Percentiles rank a stretch among this genome's conserved stretches.
Evolutionary conservation across 2,113 vertebrate genomes (phyloP).

Genomic region (Rhabdomys dilectus): DNA sequence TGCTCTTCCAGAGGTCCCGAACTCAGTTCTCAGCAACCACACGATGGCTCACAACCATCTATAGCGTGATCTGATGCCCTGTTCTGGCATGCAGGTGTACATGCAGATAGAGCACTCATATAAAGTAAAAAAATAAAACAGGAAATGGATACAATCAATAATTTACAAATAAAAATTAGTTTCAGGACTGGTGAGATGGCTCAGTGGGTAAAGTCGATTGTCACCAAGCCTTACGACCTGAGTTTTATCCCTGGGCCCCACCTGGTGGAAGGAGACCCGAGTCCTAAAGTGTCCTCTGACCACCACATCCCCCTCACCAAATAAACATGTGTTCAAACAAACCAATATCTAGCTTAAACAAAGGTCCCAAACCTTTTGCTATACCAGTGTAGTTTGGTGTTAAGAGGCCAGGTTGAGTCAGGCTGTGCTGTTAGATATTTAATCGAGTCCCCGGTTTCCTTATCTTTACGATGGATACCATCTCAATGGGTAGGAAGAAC

Average conservation of each 20-base stretch:
- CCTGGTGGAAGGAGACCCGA: too few relatives aligned
- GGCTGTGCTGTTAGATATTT: not conserved
- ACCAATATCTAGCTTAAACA: not conserved
- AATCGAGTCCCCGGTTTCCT: constrained; percentile 8
- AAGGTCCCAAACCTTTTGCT: not conserved
- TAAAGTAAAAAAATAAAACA: not conserved
- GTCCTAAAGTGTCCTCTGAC: not conserved
- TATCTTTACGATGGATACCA: not conserved
- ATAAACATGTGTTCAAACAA: not conserved
- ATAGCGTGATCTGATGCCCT: too few relatives aligned
- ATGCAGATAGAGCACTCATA: too few relatives aligned
- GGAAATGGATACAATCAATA: not conserved
- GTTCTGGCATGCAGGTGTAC: too few relatives aligned
- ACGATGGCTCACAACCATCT: too few relatives aligned
- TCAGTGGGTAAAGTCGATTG: not conserved
- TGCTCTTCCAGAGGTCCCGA: too few relatives aligned
- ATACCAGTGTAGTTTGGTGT: not conserved
- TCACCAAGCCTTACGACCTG: not conserved
- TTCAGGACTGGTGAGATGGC: not conserved
- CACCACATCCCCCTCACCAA: not conserved
- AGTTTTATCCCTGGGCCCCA: not conserved
- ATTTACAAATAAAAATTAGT: constrained; percentile 37
- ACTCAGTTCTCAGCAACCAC: too few relatives aligned
- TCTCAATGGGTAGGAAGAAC: not conserved
- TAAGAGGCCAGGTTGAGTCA: not conserved